Evolutionary conservation across 2,113 vertebrate species (phyloP).

Genomic region (Carassius carassius): DNA sequence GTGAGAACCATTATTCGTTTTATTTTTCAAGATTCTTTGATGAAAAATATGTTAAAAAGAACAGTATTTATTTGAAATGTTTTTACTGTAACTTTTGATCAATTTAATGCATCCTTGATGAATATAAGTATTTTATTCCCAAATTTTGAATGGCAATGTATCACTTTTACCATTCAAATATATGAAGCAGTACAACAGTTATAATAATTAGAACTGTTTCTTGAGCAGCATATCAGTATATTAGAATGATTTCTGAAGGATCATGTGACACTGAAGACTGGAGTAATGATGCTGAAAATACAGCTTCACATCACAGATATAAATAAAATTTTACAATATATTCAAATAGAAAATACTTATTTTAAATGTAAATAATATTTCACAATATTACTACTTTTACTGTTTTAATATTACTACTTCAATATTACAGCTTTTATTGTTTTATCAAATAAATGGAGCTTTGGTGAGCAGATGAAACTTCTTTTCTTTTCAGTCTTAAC

Average conservation of each 20-base stretch:
- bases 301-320: background rate
- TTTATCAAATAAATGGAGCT: background rate
- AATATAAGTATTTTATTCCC: too few relatives aligned
- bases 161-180: background rate
- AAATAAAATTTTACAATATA: background rate
- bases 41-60: too few relatives aligned
- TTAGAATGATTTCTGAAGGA: background rate
- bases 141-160: too few relatives aligned
- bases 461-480: background rate
- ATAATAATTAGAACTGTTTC: background rate
- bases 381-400: background rate
- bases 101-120: too few relatives aligned
- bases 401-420: background rate
- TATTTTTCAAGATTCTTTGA: too few relatives aligned
- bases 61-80: too few relatives aligned
- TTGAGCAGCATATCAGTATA: background rate
- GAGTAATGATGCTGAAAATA: background rate
- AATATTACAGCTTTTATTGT: background rate
- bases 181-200: background rate
- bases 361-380: background rate
- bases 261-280: background rate
- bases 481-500: background rate
- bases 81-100: too few relatives aligned
- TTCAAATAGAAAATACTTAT: background rate
- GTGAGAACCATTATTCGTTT: too few relatives aligned